Evolutionary conservation across 2,888 invertebrate species (phyloP).

Genomic region (Syrista parreyssii): DNA sequence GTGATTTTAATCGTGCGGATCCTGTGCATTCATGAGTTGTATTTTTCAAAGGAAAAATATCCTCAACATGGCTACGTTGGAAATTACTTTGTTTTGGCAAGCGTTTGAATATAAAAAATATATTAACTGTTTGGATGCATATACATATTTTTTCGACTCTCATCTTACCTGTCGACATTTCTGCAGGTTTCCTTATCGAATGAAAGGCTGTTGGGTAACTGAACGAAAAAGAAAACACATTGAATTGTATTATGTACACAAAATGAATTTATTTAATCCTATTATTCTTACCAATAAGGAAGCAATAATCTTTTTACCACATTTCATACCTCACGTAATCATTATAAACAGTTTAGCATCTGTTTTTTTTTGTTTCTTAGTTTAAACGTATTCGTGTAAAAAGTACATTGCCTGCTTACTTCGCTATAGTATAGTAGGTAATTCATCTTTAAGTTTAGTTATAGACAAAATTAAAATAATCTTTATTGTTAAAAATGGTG

Average conservation of each 20-base stretch:
- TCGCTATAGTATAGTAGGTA: slow-evolving; percentile 39
- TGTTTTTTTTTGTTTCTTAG: slow-evolving; percentile 27
- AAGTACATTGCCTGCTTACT: slow-evolving; percentile 60
- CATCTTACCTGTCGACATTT: background rate
- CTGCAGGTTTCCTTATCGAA: background rate
- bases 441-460: slow-evolving; percentile 47
- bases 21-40: background rate
- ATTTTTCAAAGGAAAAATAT: background rate
- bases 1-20: background rate
- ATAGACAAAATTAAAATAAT: slow-evolving; percentile 61
- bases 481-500: slow-evolving; percentile 49
- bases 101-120: background rate
- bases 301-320: slow-evolving; percentile 59
- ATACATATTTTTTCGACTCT: background rate
- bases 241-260: slow-evolving; percentile 50
- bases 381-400: slow-evolving; percentile 50
- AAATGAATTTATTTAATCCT: slow-evolving; percentile 57
- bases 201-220: background rate
- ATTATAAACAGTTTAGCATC: slow-evolving; percentile 47
- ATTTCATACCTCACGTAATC: slow-evolving; percentile 42
- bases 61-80: background rate
- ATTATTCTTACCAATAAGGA: slow-evolving; percentile 56
- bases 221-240: background rate
- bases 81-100: background rate
- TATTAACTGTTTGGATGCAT: background rate